Conservation (phyloP, 2,888 invertebrate genomes). For the Caenorhabditis afra region DNA sequence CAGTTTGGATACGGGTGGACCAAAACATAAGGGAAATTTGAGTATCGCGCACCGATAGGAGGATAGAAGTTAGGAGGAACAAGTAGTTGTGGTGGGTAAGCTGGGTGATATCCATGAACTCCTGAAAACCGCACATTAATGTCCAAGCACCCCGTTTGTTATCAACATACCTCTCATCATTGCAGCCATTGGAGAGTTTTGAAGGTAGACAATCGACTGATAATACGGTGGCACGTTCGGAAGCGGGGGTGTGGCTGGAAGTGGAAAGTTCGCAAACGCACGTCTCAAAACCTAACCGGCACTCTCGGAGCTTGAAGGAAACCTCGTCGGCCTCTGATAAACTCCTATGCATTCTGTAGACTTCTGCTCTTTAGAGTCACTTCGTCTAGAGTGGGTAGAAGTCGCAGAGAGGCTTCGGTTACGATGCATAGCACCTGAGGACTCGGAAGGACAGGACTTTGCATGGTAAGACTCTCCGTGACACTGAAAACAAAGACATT, state of each 20-base stretch:
- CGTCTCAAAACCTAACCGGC: neutral
- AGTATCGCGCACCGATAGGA: constrained; percentile 34
- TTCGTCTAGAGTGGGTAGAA: constrained; percentile 4
- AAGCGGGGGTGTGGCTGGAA: neutral
- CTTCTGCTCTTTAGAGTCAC: neutral
- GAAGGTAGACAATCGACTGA: neutral
- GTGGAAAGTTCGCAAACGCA: neutral
- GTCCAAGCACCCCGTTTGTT: neutral
- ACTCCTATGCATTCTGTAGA: neutral
- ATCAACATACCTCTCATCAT: neutral
- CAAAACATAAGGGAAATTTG: constrained; percentile 16
- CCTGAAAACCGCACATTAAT: constrained; percentile 3
- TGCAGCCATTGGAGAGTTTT: neutral
- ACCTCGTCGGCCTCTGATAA: neutral
- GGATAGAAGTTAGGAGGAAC: neutral
- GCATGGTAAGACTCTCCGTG: constrained; percentile 18
- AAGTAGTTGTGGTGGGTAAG: neutral
- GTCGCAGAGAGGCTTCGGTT: constrained; percentile 6
- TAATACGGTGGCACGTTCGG: neutral
- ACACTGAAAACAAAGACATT: constrained; percentile 19
- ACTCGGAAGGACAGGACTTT: neutral
- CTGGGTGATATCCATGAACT: neutral
- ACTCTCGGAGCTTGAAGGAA: constrained; percentile 14
- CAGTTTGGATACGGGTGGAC: constrained; percentile 19
- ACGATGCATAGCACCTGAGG: neutral